Conservation (phyloP, 2,797 vertebrate genomes). For the Trachurus trachurus region DNA sequence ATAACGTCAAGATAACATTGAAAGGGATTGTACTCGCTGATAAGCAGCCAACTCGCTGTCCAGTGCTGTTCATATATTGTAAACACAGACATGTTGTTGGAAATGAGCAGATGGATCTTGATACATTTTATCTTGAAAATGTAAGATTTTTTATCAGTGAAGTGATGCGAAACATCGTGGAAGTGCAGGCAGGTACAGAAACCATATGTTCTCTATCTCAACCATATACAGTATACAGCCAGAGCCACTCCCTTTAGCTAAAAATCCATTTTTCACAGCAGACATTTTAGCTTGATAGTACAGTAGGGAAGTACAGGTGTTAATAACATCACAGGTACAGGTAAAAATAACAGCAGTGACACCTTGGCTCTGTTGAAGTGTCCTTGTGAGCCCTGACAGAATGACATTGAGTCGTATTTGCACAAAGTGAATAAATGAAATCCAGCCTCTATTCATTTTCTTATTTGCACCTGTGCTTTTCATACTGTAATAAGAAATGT, state of each 20-base stretch:
- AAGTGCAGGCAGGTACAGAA: too few relatives aligned
- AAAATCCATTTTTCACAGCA: not conserved
- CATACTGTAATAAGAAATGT: not conserved
- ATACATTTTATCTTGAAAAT: not conserved
- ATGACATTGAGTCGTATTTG: not conserved
- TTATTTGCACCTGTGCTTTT: not conserved
- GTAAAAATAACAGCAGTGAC: too few relatives aligned
- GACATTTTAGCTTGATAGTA: not conserved
- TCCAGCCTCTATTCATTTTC: not conserved
- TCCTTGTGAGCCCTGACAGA: not conserved
- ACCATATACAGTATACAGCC: too few relatives aligned
- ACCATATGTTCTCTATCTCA: too few relatives aligned
- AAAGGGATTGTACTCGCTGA: slow-evolving; percentile 4
- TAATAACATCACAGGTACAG: too few relatives aligned
- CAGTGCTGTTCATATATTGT: not conserved
- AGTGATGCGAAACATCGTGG: too few relatives aligned
- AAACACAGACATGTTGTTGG: not conserved
- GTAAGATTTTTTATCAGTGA: too few relatives aligned
- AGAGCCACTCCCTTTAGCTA: not conserved
- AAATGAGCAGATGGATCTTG: not conserved
- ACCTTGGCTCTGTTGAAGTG: not conserved
- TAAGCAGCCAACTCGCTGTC: not conserved
- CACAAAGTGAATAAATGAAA: not conserved
- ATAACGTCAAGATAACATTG: slow-evolving; percentile 12
- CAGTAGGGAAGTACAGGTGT: too few relatives aligned